These are phyloP conservation scores for Dermatemys mawii DNA, from an alignment of 2,113 vertebrate species.

Conservation along the genomic window DNA sequence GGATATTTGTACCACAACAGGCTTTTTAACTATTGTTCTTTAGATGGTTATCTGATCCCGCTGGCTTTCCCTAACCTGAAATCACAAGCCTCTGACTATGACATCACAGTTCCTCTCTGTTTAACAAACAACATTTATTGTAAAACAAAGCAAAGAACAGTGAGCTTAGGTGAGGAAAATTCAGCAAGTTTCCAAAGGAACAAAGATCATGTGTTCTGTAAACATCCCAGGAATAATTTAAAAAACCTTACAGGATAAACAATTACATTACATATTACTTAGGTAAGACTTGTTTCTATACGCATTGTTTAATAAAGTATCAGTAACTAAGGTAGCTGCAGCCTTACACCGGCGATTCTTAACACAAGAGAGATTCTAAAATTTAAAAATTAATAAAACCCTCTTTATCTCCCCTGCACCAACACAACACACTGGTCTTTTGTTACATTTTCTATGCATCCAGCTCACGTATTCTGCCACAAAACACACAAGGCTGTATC, in stretches of 20 bases:
- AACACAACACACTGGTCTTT: not conserved
- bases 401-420: not conserved
- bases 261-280: not conserved
- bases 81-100: not conserved
- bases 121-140: not conserved
- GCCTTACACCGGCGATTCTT: not conserved
- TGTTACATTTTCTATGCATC: not conserved
- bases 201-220: not conserved
- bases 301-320: not conserved
- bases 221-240: not conserved
- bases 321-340: not conserved
- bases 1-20: not conserved
- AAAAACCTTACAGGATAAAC: not conserved
- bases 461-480: not conserved
- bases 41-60: not conserved
- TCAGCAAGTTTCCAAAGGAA: not conserved
- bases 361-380: not conserved
- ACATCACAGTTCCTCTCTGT: not conserved
- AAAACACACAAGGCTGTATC: not conserved
- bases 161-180: not conserved
- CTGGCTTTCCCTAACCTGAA: constrained; percentile 18
- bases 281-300: not conserved
- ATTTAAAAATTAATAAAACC: not conserved
- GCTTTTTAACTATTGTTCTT: not conserved
- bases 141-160: not conserved